Conservation (phyloP, 2,797 vertebrate genomes). For the Etheostoma nigrum region DNA sequence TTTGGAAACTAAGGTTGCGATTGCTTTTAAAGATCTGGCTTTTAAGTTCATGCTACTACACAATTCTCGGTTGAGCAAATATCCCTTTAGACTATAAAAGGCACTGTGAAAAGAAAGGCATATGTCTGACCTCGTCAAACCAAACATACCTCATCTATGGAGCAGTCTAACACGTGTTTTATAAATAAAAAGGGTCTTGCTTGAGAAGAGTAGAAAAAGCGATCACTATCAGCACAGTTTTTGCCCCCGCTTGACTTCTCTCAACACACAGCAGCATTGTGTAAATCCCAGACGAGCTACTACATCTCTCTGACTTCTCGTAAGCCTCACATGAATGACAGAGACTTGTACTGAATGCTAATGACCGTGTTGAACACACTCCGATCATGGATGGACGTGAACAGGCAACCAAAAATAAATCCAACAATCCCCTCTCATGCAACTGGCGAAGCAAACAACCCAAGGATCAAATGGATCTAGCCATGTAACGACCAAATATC, state of each 20-base stretch:
- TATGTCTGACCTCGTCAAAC: slow-evolving; percentile 58
- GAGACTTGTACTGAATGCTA: slow-evolving; percentile 55
- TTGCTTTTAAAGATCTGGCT: slow-evolving; percentile 11
- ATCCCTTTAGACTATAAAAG: slow-evolving; percentile 81
- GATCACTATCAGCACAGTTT: slow-evolving; percentile 24
- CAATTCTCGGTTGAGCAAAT: slow-evolving; percentile 55
- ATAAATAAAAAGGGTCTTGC: slow-evolving; percentile 57
- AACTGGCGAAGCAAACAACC: slow-evolving; percentile 16
- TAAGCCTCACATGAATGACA: slow-evolving; percentile 51
- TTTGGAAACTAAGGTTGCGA: slow-evolving; percentile 24
- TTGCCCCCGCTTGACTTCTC: slow-evolving; percentile 23
- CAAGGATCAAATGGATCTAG: not conserved
- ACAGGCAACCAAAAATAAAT: slow-evolving; percentile 56
- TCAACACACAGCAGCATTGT: slow-evolving; percentile 19
- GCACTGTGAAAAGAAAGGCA: slow-evolving; percentile 90
- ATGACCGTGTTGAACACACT: slow-evolving; percentile 35
- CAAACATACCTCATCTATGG: slow-evolving; percentile 51
- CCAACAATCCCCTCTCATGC: slow-evolving; percentile 34
- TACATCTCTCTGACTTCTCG: slow-evolving; percentile 34
- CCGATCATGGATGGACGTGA: slow-evolving; percentile 27
- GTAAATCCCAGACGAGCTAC: slow-evolving; percentile 36
- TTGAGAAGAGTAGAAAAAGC: slow-evolving; percentile 62
- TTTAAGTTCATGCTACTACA: slow-evolving; percentile 46
- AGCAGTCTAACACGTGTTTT: slow-evolving; percentile 42
- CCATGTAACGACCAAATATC: slow-evolving; percentile 15